Conservation (phyloP, 2,797 vertebrate species). For the Momotus momota region DNA sequence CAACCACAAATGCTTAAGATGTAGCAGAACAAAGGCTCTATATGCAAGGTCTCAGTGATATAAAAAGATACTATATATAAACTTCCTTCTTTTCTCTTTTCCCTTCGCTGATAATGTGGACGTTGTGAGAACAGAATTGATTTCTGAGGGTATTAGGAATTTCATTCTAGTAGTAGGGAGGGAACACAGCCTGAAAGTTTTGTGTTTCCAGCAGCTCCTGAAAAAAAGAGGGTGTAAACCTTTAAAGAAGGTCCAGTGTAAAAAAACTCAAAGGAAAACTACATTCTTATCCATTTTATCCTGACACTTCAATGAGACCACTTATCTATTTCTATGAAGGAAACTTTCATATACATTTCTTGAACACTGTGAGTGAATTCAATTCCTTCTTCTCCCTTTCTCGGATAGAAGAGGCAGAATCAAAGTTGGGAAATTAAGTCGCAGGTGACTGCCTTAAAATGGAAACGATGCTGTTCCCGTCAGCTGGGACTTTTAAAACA, state of each 20-base stretch:
- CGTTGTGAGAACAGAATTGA: not conserved
- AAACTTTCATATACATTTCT: fast-evolving
- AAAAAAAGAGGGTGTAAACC: not conserved
- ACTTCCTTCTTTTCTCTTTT: not conserved
- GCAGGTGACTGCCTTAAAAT: fast-evolving
- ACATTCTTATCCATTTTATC: not conserved
- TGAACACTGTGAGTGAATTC: not conserved
- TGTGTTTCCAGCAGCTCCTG: not conserved
- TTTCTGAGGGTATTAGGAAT: not conserved
- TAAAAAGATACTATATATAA: not conserved
- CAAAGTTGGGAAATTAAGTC: not conserved
- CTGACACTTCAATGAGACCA: not conserved
- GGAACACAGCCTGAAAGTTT: not conserved
- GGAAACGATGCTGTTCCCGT: fast-evolving
- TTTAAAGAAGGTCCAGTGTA: not conserved
- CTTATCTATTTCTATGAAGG: not conserved
- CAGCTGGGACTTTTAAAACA: not conserved
- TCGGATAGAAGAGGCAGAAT: not conserved
- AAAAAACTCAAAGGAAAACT: not conserved
- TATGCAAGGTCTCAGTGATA: not conserved
- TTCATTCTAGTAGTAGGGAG: not conserved
- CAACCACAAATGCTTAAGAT: not conserved
- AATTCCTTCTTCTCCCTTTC: not conserved
- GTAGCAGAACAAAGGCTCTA: not conserved
- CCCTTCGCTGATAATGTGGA: not conserved